phyloP scores from a whole-genome alignment of 2,888 invertebrate species.

The Cryptosula pallasiana region DNA sequence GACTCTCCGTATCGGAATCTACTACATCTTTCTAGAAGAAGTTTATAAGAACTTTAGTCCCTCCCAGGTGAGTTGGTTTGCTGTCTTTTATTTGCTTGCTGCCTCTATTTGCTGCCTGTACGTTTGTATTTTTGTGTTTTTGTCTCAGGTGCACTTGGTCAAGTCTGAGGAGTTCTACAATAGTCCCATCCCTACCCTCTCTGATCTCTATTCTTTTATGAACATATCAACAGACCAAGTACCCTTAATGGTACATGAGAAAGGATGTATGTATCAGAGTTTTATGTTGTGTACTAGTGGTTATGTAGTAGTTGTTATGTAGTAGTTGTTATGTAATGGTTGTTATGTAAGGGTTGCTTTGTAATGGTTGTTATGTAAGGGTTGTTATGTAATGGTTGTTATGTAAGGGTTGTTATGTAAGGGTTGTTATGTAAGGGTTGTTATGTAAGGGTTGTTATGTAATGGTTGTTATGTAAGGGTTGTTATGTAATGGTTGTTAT shows the following conservation, averaged over 20 bases:
- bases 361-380: too few species aligned
- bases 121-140: neutral
- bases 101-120: neutral
- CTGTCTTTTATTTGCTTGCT: neutral
- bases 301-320: too few species aligned
- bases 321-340: too few species aligned
- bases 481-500: too few species aligned
- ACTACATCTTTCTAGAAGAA: constrained; percentile 20
- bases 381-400: too few species aligned
- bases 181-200: neutral
- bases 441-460: too few species aligned
- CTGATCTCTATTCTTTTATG: neutral
- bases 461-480: too few species aligned
- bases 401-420: too few species aligned
- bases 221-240: neutral
- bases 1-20: constrained; percentile 11
- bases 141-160: constrained; percentile 5
- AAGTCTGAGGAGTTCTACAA: constrained; percentile 12
- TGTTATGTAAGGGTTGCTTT: too few species aligned
- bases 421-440: too few species aligned
- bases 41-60: constrained; percentile 9
- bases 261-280: constrained; percentile 5
- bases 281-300: too few species aligned
- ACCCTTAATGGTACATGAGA: neutral
- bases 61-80: neutral